These are phyloP conservation scores for Ceuthmochares aereus DNA, from an alignment of 2,113 vertebrate genomes.

Conservation along the genomic window DNA sequence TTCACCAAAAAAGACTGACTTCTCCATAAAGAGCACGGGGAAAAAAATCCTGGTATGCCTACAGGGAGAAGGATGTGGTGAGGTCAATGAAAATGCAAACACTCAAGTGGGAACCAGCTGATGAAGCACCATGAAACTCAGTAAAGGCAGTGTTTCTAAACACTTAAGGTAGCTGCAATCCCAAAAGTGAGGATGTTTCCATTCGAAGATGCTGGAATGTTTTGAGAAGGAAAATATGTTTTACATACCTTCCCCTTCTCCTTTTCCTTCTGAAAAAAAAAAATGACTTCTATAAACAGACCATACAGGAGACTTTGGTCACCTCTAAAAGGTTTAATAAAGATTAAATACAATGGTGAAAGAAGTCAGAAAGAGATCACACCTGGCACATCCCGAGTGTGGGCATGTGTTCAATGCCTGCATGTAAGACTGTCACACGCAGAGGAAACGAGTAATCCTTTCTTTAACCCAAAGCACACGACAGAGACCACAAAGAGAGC, in stretches of 20 bases:
- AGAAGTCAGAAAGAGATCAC: neutral
- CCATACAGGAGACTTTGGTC: neutral
- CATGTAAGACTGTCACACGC: neutral
- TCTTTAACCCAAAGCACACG: neutral
- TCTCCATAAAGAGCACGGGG: neutral
- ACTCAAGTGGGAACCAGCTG: neutral
- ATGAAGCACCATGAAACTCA: neutral
- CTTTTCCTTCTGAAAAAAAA: neutral
- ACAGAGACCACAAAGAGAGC: neutral
- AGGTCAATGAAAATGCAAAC: neutral
- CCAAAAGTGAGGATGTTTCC: neutral
- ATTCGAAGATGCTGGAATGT: neutral
- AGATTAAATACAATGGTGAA: neutral
- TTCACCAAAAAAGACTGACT: neutral
- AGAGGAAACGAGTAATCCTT: conserved; percentile 35
- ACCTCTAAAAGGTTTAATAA: neutral
- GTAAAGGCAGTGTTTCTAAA: neutral
- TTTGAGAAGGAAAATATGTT: neutral
- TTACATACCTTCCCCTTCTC: neutral
- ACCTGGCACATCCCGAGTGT: conserved; percentile 5
- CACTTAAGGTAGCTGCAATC: neutral
- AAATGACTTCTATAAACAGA: neutral
- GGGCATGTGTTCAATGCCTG: neutral
- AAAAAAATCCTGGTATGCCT: neutral
- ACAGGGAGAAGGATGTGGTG: rapidly evolving